Evolutionary conservation across 2,797 vertebrate species (phyloP).

Genomic region (Xerus rutilus): DNA sequence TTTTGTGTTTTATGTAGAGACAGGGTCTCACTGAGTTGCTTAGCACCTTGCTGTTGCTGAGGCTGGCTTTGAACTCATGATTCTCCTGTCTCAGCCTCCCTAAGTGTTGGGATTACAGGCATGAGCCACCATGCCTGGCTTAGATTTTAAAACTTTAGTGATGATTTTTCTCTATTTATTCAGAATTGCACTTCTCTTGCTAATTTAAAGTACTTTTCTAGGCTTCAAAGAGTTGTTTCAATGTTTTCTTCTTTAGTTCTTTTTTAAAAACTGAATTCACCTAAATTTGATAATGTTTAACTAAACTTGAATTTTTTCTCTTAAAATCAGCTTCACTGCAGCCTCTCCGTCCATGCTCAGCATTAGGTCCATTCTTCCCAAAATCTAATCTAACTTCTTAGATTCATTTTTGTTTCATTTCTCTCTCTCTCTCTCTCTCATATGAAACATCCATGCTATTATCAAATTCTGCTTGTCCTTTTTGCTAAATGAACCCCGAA

Average conservation of each 20-base stretch:
- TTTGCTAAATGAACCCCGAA: not conserved
- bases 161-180: not conserved
- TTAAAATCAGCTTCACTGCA: not conserved
- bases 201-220: not conserved
- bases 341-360: not conserved
- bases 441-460: not conserved
- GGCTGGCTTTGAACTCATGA: too few relatives aligned
- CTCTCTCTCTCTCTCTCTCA: not conserved
- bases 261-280: not conserved
- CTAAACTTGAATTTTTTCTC: not conserved
- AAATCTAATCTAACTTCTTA: not conserved
- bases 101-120: too few relatives aligned
- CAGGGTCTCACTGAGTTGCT: too few relatives aligned
- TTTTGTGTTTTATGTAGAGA: too few relatives aligned
- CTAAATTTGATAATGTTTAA: not conserved
- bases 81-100: too few relatives aligned
- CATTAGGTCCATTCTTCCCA: not conserved
- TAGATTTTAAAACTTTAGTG: not conserved
- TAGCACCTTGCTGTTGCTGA: too few relatives aligned
- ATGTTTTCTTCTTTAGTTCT: not conserved
- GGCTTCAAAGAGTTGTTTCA: not conserved
- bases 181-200: not conserved
- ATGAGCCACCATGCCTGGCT: too few relatives aligned
- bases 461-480: not conserved
- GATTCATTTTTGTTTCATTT: not conserved